These are phyloP conservation scores for Callosobruchus maculatus DNA, from an alignment of 2,888 invertebrate genomes.

Conservation along the genomic window DNA sequence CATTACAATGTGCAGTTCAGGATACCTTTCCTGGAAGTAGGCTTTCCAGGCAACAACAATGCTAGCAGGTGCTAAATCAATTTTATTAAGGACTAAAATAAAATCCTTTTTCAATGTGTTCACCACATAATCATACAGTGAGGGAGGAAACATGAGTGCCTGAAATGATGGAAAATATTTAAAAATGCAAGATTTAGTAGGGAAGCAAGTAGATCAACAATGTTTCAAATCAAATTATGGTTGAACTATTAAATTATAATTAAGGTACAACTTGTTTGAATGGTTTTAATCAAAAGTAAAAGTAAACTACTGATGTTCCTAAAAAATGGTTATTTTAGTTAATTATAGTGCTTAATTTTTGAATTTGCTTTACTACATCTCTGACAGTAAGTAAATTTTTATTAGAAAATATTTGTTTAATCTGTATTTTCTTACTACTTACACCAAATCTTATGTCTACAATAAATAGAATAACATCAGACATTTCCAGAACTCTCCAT, in stretches of 20 bases:
- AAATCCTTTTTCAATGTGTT: slow-evolving; percentile 74
- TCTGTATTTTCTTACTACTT: slow-evolving; percentile 43
- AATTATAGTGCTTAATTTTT: too few species aligned
- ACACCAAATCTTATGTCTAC: slow-evolving; percentile 85
- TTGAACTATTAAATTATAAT: too few species aligned
- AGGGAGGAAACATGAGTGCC: slow-evolving; percentile 86
- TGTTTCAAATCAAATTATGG: too few species aligned
- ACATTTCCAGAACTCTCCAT: slow-evolving; percentile 94
- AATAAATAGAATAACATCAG: slow-evolving; percentile 82
- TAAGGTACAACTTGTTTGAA: too few species aligned
- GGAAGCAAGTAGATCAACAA: too few species aligned
- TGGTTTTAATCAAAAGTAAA: too few species aligned
- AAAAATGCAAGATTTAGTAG: too few species aligned
- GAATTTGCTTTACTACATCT: too few species aligned
- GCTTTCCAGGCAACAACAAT: slow-evolving; percentile 85
- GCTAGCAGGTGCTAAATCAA: slow-evolving; percentile 79
- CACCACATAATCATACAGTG: slow-evolving; percentile 76
- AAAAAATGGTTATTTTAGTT: too few species aligned
- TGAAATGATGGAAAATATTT: slow-evolving; percentile 40
- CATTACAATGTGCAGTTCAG: slow-evolving; percentile 70
- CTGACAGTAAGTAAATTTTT: too few species aligned
- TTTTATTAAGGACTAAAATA: slow-evolving; percentile 87
- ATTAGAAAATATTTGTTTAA: too few species aligned
- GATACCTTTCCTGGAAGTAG: slow-evolving; percentile 69
- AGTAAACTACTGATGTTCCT: too few species aligned